Conservation (phyloP, 2,888 invertebrate genomes). For the Cordilura impudica region DNA sequence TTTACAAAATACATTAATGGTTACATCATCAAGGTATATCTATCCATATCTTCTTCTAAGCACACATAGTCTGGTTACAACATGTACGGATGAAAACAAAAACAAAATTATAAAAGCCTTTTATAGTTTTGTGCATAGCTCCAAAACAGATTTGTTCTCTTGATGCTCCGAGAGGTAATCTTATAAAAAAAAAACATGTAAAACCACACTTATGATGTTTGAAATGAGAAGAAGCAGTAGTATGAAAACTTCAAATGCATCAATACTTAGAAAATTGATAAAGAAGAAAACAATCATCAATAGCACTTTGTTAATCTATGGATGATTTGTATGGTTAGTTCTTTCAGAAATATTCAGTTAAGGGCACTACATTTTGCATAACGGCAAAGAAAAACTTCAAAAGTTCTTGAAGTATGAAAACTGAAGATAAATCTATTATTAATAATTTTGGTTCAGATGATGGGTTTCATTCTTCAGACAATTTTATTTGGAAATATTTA, state of each 20-base stretch:
- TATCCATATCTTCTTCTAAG: no score
- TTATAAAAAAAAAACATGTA: neutral
- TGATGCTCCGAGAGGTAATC: neutral
- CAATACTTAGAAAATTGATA: neutral
- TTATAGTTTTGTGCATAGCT: constrained; percentile 6
- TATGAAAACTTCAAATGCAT: neutral
- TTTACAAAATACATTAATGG: constrained; percentile 1
- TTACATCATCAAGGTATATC: constrained; percentile 14
- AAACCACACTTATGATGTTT: neutral
- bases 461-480: no score
- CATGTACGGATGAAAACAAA: neutral
- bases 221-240: neutral
- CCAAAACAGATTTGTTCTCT: neutral
- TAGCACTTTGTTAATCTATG: constrained; percentile 1
- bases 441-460: no score
- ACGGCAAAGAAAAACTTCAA: no score
- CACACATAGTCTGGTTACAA: neutral
- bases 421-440: no score
- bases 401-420: no score
- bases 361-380: no score
- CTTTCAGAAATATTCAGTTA: no score
- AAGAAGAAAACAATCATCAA: neutral
- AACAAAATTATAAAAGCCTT: constrained; percentile 37
- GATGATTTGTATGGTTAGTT: neutral
- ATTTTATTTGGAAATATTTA: no score